A percentile compares a stretch with the other conserved stretches of the same genome.
Evolutionary conservation across 2,888 invertebrate genomes (phyloP).

Genomic region (Andrena bucephala): DNA sequence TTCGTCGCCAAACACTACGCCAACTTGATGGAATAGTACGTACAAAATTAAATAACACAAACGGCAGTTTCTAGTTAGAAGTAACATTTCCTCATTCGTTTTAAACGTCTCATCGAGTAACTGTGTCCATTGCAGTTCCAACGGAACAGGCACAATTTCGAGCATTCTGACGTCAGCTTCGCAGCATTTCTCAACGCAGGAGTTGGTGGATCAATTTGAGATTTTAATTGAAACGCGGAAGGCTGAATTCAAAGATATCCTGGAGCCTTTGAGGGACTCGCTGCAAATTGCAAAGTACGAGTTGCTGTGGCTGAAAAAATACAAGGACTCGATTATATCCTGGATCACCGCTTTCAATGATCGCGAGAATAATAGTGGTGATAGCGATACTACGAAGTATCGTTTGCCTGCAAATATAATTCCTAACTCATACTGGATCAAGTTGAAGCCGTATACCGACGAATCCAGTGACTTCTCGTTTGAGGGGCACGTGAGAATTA

Average conservation of each 20-base stretch:
- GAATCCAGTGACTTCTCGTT: conserved; percentile 79
- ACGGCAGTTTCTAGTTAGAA: neutral
- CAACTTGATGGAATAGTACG: conserved; percentile 73
- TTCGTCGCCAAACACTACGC: conserved; percentile 69
- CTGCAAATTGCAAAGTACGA: conserved; percentile 74
- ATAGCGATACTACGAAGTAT: conserved; percentile 77
- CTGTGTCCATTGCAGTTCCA: conserved; percentile 67
- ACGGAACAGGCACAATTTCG: conserved; percentile 59
- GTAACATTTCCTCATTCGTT: neutral
- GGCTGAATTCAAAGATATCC: conserved; percentile 48
- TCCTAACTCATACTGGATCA: conserved; percentile 87
- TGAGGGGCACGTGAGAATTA: conserved; percentile 73
- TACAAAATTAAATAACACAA: conserved; percentile 29
- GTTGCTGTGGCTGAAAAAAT: conserved; percentile 66
- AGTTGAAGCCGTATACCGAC: conserved; percentile 85
- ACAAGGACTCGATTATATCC: conserved; percentile 43
- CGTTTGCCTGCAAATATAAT: conserved; percentile 86
- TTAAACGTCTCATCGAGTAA: neutral
- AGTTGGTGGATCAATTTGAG: conserved; percentile 66
- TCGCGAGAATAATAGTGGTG: no score
- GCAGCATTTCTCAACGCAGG: conserved; percentile 71
- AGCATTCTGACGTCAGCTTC: conserved; percentile 71
- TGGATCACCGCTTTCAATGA: conserved; percentile 58
- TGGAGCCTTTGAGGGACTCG: conserved; percentile 56
- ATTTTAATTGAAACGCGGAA: conserved; percentile 57